phyloP scores from a whole-genome alignment of 2,113 vertebrate species.

The Paracanthobrama guichenoti region DNA sequence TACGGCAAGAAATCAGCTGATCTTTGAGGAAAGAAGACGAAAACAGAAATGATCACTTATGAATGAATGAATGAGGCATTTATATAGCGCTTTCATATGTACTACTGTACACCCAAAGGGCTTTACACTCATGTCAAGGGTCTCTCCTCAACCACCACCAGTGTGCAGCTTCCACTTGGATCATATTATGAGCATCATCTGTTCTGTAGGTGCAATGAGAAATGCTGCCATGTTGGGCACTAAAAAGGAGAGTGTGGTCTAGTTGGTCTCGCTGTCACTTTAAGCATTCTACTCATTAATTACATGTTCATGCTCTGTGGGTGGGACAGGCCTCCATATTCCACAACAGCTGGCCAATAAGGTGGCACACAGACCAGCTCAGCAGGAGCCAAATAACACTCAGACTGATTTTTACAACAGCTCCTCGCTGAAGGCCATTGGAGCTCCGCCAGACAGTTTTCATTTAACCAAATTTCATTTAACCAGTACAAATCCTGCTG shows the following conservation, averaged over 20 bases:
- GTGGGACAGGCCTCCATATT: conserved; percentile 62
- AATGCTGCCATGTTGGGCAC: conserved; percentile 54
- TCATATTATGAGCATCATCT: conserved; percentile 27
- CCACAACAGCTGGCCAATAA: conserved; percentile 71
- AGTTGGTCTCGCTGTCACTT: conserved; percentile 68
- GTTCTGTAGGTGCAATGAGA: conserved; percentile 46
- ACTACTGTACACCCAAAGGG: too few relatives aligned
- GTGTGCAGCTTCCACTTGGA: too few relatives aligned
- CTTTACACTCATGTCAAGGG: too few relatives aligned
- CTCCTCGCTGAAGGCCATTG: conserved; percentile 60
- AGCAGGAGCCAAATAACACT: conserved; percentile 67
- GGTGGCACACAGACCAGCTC: conserved; percentile 60
- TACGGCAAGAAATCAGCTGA: conserved; percentile 86
- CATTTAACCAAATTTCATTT: conserved; percentile 17
- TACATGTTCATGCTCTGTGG: conserved; percentile 68
- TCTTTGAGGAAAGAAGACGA: conserved; percentile 71
- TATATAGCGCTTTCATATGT: too few relatives aligned
- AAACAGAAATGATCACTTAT: conserved; percentile 45
- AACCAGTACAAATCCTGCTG: conserved; percentile 15
- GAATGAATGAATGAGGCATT: too few relatives aligned
- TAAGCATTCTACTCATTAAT: conserved; percentile 70
- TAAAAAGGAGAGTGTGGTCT: conserved; percentile 53
- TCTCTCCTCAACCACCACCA: too few relatives aligned
- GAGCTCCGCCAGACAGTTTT: conserved; percentile 48
- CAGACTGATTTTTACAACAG: conserved; percentile 52